Evolutionary conservation across 1,140 invertebrate species (phyloP).

Genomic region (Sitophilus oryzae): DNA sequence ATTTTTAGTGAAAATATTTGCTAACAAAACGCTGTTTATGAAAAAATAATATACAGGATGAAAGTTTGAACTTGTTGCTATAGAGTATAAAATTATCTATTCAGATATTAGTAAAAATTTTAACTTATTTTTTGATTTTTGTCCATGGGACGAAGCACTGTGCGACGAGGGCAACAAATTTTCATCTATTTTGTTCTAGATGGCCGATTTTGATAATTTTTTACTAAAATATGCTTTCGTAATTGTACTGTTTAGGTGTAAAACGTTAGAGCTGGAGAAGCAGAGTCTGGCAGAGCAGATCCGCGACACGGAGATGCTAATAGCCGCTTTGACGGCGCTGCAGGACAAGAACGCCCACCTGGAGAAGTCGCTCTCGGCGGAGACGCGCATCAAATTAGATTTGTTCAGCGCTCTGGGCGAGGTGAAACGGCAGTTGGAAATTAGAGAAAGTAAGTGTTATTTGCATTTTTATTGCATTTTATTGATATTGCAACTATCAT

Average conservation of each 20-base stretch:
- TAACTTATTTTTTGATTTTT: no score
- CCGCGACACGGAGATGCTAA: slow-evolving; percentile 71
- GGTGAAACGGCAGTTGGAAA: slow-evolving; percentile 86
- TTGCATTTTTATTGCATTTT: slow-evolving; percentile 1
- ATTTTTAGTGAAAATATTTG: no score
- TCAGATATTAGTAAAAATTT: no score
- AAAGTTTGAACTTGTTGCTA: no score
- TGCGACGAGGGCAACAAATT: no score
- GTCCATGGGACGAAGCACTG: no score
- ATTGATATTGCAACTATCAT: no score
- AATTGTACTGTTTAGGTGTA: slow-evolving; percentile 17
- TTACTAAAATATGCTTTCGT: background rate
- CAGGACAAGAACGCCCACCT: slow-evolving; percentile 84
- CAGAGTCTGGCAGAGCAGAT: slow-evolving; percentile 54
- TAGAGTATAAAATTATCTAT: no score
- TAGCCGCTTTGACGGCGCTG: slow-evolving; percentile 72
- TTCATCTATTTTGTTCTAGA: background rate
- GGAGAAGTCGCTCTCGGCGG: slow-evolving; percentile 88
- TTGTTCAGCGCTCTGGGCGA: slow-evolving; percentile 93
- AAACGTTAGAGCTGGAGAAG: slow-evolving; percentile 40
- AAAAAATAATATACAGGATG: no score
- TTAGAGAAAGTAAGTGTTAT: slow-evolving; percentile 74
- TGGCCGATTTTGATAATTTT: background rate
- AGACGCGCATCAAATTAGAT: slow-evolving; percentile 93
- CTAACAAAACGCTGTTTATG: no score